Evolutionary conservation across 53 echinoderm and acorn worm genomes (phyloP).

Genomic region (Actinopyga echinites): DNA sequence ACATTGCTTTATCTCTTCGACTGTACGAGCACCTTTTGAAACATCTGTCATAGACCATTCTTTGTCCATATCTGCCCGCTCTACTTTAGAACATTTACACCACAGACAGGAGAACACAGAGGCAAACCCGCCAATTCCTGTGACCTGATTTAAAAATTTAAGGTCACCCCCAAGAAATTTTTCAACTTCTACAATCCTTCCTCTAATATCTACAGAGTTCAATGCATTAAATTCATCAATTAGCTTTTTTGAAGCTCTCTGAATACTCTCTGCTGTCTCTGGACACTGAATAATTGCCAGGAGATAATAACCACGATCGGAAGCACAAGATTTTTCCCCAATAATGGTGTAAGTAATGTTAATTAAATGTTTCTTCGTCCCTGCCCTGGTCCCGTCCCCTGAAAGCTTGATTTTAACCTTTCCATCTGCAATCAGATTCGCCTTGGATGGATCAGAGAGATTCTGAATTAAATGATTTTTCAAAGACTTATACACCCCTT

Average conservation of each 20-base stretch:
- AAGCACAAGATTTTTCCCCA: slow-evolving; percentile 50
- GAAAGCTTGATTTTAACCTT: slow-evolving; percentile 67
- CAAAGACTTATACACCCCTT: slow-evolving; percentile 60
- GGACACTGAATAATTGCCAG: slow-evolving; percentile 65
- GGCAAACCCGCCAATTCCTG: slow-evolving; percentile 63
- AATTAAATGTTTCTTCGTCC: slow-evolving; percentile 58
- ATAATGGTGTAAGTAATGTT: slow-evolving; percentile 65
- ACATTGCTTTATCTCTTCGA: not conserved
- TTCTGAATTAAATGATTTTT: slow-evolving; percentile 25
- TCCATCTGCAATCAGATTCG: slow-evolving; percentile 48
- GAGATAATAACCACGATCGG: slow-evolving; percentile 71
- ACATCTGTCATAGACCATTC: not conserved
- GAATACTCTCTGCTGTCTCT: slow-evolving; percentile 62
- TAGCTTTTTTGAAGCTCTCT: slow-evolving; percentile 42
- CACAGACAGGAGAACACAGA: slow-evolving; percentile 52
- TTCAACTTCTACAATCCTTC: slow-evolving; percentile 43
- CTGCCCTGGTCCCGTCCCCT: slow-evolving; percentile 71
- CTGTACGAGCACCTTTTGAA: not conserved
- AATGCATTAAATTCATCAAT: slow-evolving; percentile 60
- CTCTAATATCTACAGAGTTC: slow-evolving; percentile 26
- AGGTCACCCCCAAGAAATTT: slow-evolving; percentile 64
- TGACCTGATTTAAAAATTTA: slow-evolving; percentile 70
- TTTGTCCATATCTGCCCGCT: not conserved
- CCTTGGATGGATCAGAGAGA: slow-evolving; percentile 29
- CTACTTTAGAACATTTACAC: slow-evolving; percentile 64